These are phyloP conservation scores for Poicephalus meyeri DNA, from an alignment of 2,113 vertebrate species.

Conservation along the genomic window DNA sequence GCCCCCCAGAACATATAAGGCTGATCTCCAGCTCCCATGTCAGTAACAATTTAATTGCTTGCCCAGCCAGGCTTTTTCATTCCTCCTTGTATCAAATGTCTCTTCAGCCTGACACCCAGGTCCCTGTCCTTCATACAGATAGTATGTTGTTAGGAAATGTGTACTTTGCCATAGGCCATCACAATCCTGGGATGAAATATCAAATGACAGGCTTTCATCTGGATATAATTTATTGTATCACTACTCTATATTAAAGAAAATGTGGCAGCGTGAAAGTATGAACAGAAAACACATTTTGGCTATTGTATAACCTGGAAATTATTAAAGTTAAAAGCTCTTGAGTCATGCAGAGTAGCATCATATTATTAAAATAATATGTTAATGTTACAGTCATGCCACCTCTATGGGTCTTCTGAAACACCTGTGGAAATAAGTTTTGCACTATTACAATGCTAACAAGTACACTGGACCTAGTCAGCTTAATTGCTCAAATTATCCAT, in stretches of 20 bases:
- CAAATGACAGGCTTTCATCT: slow-evolving; percentile 68
- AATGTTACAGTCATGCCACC: slow-evolving; percentile 64
- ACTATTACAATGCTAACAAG: slow-evolving; percentile 46
- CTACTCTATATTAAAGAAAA: slow-evolving; percentile 68
- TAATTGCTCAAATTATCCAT: slow-evolving; percentile 44
- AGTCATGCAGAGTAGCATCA: slow-evolving; percentile 71
- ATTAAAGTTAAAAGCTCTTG: slow-evolving; percentile 73
- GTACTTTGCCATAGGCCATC: slow-evolving; percentile 23
- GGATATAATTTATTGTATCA: slow-evolving; percentile 74
- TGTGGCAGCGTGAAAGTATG: slow-evolving; percentile 63
- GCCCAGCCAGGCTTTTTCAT: background rate
- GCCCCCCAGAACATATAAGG: background rate
- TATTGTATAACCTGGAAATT: slow-evolving; percentile 71
- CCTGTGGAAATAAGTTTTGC: slow-evolving; percentile 70
- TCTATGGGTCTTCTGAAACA: slow-evolving; percentile 61
- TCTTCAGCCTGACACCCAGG: background rate
- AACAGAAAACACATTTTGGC: slow-evolving; percentile 59
- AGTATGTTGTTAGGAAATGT: background rate
- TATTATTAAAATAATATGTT: slow-evolving; percentile 76
- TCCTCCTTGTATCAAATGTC: background rate
- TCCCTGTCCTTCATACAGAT: slow-evolving; percentile 19
- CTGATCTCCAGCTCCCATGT: background rate
- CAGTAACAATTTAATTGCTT: background rate
- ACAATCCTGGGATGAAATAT: slow-evolving; percentile 32
- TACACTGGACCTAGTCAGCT: background rate